These are phyloP conservation scores for Phyllotreta striolata DNA, from an alignment of 2,888 invertebrate genomes.

Conservation along the genomic window DNA sequence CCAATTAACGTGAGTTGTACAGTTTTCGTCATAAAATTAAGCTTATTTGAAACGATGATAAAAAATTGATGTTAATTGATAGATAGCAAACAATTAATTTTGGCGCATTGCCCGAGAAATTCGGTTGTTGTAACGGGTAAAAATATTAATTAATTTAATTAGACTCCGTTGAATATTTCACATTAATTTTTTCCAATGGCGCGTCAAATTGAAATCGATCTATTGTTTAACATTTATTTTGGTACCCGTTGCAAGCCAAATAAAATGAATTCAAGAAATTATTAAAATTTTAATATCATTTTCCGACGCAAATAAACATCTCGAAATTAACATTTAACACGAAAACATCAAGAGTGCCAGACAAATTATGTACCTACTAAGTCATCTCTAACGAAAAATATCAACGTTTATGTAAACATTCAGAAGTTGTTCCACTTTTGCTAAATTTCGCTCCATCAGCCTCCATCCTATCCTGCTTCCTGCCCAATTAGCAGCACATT, in stretches of 20 bases:
- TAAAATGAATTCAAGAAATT: too few species aligned
- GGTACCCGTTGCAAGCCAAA: too few species aligned
- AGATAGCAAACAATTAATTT: slow-evolving; percentile 14
- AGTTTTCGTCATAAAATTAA: background rate
- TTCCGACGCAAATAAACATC: too few species aligned
- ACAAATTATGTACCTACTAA: background rate
- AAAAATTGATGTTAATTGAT: slow-evolving; percentile 16
- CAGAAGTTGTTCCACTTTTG: background rate
- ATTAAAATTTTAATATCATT: too few species aligned
- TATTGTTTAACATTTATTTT: too few species aligned
- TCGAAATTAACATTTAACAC: too few species aligned
- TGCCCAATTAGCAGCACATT: slow-evolving; percentile 24
- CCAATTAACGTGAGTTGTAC: too few species aligned
- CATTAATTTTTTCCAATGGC: too few species aligned
- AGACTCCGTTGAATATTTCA: too few species aligned
- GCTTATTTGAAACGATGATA: slow-evolving; percentile 8
- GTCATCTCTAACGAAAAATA: background rate
- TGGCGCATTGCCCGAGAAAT: slow-evolving; percentile 6
- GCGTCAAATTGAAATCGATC: too few species aligned
- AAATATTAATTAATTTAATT: too few species aligned
- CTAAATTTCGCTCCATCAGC: background rate
- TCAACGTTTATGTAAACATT: background rate
- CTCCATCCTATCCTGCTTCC: slow-evolving; percentile 9
- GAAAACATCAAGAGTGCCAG: background rate
- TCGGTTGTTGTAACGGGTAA: background rate